phyloP scores from a whole-genome alignment of 2,888 invertebrate genomes.

The Endotricha flammealis region DNA sequence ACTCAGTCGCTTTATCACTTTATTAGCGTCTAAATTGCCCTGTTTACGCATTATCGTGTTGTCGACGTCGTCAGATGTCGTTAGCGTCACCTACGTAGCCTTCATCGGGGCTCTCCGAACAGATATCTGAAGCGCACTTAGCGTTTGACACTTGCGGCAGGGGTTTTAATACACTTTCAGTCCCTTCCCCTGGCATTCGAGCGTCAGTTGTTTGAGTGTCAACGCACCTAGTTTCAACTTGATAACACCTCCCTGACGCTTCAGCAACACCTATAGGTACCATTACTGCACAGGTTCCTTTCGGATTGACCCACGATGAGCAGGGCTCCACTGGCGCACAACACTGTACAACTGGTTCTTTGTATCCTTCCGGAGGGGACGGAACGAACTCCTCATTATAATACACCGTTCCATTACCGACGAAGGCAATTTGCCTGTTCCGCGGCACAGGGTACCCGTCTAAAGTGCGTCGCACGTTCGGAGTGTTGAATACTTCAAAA shows the following conservation, averaged over 20 bases:
- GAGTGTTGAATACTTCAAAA: conserved; percentile 64
- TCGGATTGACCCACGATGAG: conserved; percentile 65
- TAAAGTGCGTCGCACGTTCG: conserved; percentile 85
- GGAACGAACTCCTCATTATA: conserved; percentile 80
- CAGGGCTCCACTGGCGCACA: conserved; percentile 64
- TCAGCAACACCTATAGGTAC: conserved; percentile 65
- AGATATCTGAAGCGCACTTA: conserved; percentile 73
- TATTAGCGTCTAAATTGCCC: conserved; percentile 64
- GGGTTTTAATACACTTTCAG: conserved; percentile 60
- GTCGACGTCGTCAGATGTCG: conserved; percentile 82
- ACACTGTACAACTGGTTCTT: conserved; percentile 74
- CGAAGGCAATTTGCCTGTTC: conserved; percentile 69
- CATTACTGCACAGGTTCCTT: conserved; percentile 74
- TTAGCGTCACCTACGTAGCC: conserved; percentile 90
- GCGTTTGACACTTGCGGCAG: conserved; percentile 66
- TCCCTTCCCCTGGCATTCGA: conserved; percentile 57
- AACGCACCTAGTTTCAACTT: conserved; percentile 79
- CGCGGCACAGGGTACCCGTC: conserved; percentile 86
- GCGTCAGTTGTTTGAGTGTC: conserved; percentile 80
- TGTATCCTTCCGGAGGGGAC: conserved; percentile 84
- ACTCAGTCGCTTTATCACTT: conserved; percentile 77
- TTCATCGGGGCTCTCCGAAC: conserved; percentile 90
- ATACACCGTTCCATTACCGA: conserved; percentile 67
- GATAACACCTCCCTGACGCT: conserved; percentile 68
- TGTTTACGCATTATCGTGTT: conserved; percentile 62